Conservation (phyloP, 2,888 invertebrate species). For the Corythucha ciliata region DNA sequence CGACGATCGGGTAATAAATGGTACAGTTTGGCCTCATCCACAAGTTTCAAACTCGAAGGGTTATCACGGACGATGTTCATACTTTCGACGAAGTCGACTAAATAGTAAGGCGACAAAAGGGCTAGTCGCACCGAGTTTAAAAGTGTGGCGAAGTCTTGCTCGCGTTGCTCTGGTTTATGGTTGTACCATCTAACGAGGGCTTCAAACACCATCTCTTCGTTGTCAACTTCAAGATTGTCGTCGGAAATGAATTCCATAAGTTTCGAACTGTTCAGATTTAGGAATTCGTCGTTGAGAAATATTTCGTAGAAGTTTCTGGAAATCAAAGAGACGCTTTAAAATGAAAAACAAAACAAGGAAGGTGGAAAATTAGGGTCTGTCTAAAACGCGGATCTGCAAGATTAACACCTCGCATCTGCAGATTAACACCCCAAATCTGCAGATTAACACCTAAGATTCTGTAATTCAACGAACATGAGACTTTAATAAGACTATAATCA, state of each 20-base stretch:
- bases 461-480: too few relatives aligned
- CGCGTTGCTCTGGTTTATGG: constrained; percentile 39
- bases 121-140: constrained; percentile 44
- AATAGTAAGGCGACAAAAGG: constrained; percentile 44
- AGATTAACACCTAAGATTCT: too few relatives aligned
- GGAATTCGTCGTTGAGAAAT: constrained; percentile 41
- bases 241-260: constrained; percentile 44
- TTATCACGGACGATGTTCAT: constrained; percentile 40
- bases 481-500: too few relatives aligned
- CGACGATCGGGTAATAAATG: constrained; percentile 44
- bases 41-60: constrained; percentile 41
- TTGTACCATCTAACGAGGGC: constrained; percentile 44
- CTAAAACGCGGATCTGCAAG: too few relatives aligned
- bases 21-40: constrained; percentile 45
- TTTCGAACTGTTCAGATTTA: constrained; percentile 42
- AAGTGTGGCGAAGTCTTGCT: constrained; percentile 41
- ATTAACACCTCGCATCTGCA: too few relatives aligned
- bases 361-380: too few relatives aligned
- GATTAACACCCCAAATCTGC: too few relatives aligned
- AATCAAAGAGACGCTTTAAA: too few relatives aligned
- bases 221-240: constrained; percentile 43
- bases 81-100: constrained; percentile 44
- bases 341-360: constrained; percentile 11
- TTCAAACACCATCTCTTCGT: constrained; percentile 45
- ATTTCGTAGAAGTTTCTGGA: constrained; percentile 41